Evolutionary conservation across 1,140 invertebrate genomes (phyloP).

Genomic region (Argopecten irradians): DNA sequence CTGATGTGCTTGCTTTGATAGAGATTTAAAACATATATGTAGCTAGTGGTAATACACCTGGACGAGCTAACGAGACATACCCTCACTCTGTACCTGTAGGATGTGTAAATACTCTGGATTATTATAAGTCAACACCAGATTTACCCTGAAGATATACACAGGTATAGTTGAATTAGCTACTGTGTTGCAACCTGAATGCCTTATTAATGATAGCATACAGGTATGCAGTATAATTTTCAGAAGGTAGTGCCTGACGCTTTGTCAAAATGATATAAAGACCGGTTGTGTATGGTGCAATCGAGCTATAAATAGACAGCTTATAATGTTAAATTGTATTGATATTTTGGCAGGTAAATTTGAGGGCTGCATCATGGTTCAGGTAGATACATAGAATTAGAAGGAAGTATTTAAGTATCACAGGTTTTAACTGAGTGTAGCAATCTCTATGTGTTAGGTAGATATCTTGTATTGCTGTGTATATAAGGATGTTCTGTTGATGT

Average conservation of each 20-base stretch:
- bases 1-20: neutral
- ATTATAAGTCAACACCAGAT: neutral
- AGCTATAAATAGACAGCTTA: no score
- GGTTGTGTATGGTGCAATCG: neutral
- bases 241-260: neutral
- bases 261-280: neutral
- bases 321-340: neutral
- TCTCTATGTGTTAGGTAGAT: no score
- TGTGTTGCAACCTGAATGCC: neutral
- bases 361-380: neutral
- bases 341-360: neutral
- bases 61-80: neutral
- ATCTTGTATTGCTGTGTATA: no score
- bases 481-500: no score
- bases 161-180: neutral
- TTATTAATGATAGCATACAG: neutral
- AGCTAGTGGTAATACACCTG: neutral
- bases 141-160: neutral
- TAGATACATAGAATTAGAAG: neutral
- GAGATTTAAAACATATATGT: slow-evolving; percentile 2
- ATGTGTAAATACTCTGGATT: neutral
- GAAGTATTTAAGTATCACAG: no score
- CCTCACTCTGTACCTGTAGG: neutral
- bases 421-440: no score
- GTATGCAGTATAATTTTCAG: neutral